Percentiles rank a stretch among this genome's conserved stretches.
Conservation (phyloP, 2,797 vertebrate species). For the Falco cherrug region DNA sequence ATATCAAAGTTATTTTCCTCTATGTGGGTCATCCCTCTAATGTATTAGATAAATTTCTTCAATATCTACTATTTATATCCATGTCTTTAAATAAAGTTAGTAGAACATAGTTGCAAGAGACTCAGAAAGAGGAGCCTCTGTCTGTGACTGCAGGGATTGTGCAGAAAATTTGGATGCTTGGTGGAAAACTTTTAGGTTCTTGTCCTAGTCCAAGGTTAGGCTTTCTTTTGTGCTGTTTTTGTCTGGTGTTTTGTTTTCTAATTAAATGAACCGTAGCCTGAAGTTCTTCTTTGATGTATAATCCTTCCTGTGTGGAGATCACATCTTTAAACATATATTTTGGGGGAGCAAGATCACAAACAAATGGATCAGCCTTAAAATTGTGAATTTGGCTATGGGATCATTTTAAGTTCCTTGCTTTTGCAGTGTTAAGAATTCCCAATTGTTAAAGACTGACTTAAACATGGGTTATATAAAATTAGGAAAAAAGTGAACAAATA, state of each 20-base stretch:
- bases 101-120: not conserved
- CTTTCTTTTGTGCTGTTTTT: not conserved
- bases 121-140: fast-evolving
- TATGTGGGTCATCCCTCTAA: not conserved
- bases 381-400: not conserved
- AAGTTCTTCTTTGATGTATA: not conserved
- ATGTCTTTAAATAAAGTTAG: not conserved
- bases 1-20: not conserved
- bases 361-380: not conserved
- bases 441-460: not conserved
- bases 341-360: not conserved
- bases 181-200: not conserved
- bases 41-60: not conserved
- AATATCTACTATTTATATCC: not conserved
- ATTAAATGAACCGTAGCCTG: not conserved
- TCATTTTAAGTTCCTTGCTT: not conserved
- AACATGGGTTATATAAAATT: not conserved
- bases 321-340: not conserved
- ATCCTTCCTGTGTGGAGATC: not conserved
- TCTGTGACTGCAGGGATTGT: not conserved
- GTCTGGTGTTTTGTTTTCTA: not conserved
- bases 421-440: not conserved
- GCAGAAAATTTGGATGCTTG: not conserved
- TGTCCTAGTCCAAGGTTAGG: not conserved
- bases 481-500: not conserved